Conservation (phyloP, 2,113 vertebrate species). For the Callionymus lyra region DNA sequence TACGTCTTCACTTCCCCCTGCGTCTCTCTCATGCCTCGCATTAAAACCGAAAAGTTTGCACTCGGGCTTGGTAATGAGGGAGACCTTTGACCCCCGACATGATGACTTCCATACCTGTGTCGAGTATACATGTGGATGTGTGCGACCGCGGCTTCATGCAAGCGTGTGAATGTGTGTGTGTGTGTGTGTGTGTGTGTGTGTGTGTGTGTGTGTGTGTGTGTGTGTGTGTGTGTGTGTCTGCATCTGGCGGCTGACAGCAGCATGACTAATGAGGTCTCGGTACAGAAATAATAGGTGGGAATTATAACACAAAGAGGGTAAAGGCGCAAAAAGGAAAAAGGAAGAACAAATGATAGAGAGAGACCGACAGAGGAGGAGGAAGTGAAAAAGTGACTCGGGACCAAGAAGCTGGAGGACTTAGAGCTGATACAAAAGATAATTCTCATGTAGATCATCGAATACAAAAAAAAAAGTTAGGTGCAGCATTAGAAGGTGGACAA, state of each 20-base stretch:
- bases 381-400: constrained; percentile 15
- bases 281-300: constrained; percentile 93
- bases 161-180: constrained; percentile 83
- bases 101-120: constrained; percentile 99
- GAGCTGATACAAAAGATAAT: no score
- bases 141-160: no score
- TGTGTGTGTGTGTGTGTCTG: constrained; percentile 80
- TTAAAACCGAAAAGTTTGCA: constrained; percentile 96
- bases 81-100: constrained; percentile 86
- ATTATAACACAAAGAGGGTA: constrained; percentile 58
- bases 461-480: no score
- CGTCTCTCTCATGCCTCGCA: constrained; percentile 64
- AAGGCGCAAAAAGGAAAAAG: constrained; percentile 40
- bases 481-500: no score
- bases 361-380: constrained; percentile 15
- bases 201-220: constrained; percentile 77
- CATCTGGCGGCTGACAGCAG: constrained; percentile 85
- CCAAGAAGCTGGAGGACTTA: constrained; percentile 12
- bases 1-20: constrained; percentile 10
- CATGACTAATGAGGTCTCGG: constrained; percentile 96
- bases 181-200: no score
- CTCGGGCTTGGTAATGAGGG: constrained; percentile 98
- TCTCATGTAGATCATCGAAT: no score
- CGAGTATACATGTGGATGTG: no score
- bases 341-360: constrained; percentile 43